Conservation (phyloP, 2,888 invertebrate genomes). For the Catotricha subobsoleta region DNA sequence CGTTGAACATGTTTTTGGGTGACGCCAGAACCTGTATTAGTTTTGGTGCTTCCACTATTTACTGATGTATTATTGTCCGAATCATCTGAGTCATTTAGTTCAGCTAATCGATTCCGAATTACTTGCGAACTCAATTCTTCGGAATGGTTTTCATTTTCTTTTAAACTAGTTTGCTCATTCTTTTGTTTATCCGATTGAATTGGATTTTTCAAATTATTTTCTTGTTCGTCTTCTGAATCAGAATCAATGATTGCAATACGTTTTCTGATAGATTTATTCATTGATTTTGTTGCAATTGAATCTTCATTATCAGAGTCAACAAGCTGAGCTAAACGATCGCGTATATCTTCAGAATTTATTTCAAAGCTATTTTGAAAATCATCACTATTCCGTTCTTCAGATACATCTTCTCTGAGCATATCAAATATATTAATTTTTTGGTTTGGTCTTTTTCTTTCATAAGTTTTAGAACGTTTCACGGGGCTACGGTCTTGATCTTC, state of each 20-base stretch:
- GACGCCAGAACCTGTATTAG: too few relatives aligned
- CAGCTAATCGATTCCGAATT: constrained; percentile 23
- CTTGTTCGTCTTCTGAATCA: not conserved
- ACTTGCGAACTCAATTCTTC: constrained; percentile 26
- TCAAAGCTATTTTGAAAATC: not conserved
- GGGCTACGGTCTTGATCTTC: constrained; percentile 20
- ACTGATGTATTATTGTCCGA: constrained; percentile 4
- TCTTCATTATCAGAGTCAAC: constrained; percentile 11
- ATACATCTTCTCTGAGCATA: not conserved
- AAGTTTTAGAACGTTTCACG: constrained; percentile 8
- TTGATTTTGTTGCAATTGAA: not conserved
- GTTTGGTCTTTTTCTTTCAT: constrained; percentile 8
- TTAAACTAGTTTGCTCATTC: constrained; percentile 13
- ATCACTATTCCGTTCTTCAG: not conserved
- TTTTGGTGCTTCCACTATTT: too few relatives aligned
- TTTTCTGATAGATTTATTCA: not conserved
- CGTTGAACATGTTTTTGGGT: too few relatives aligned
- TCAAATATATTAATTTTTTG: constrained; percentile 2
- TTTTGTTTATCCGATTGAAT: constrained; percentile 18
- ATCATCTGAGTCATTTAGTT: constrained; percentile 17
- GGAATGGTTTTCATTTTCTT: constrained; percentile 16
- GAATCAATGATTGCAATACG: not conserved
- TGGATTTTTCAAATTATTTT: constrained; percentile 1
- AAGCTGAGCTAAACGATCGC: constrained; percentile 22
- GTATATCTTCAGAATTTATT: constrained; percentile 21